Evolutionary conservation across 53 echinoderm and acorn worm genomes (phyloP).

Genomic region (Echinarachnius parma): DNA sequence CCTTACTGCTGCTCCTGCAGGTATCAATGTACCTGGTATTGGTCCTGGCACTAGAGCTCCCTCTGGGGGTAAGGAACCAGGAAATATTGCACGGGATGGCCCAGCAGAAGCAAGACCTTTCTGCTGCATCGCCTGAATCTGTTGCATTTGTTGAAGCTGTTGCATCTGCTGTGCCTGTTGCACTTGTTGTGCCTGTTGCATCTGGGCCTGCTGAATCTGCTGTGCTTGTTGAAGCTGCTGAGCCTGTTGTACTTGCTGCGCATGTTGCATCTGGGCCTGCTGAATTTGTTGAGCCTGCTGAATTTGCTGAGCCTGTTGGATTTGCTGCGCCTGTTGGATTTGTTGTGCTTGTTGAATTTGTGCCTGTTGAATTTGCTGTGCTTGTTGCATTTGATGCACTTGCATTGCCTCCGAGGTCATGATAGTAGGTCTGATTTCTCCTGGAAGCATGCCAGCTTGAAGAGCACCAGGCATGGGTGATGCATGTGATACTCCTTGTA

Average conservation of each 20-base stretch:
- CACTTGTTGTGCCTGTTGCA: constrained; percentile 25
- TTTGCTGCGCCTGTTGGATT: too few species aligned
- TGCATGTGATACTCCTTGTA: constrained; percentile 4
- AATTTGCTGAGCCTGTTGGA: too few species aligned
- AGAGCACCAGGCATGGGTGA: background rate
- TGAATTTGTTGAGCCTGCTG: too few species aligned
- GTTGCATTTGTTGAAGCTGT: constrained; percentile 26
- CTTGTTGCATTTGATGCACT: too few species aligned
- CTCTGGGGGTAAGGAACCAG: constrained; percentile 5
- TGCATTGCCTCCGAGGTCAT: too few species aligned
- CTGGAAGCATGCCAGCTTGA: constrained; percentile 12
- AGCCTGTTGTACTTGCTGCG: too few species aligned
- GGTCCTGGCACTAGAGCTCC: constrained; percentile 34
- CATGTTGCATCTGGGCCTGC: too few species aligned
- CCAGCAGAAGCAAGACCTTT: constrained; percentile 3
- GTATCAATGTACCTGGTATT: constrained; percentile 30
- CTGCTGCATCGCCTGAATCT: constrained; percentile 20
- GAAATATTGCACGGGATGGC: constrained; percentile 21
- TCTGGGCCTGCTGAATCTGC: too few species aligned
- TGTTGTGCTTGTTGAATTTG: too few species aligned
- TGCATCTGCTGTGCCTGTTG: constrained; percentile 12
- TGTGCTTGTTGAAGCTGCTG: too few species aligned
- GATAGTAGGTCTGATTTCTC: background rate
- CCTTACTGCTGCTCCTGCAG: background rate
- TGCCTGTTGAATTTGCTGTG: too few species aligned